Base-by-base conservation (phyloP, 2,888 invertebrate genomes). In the Trissolcus brochymenae region DNA sequence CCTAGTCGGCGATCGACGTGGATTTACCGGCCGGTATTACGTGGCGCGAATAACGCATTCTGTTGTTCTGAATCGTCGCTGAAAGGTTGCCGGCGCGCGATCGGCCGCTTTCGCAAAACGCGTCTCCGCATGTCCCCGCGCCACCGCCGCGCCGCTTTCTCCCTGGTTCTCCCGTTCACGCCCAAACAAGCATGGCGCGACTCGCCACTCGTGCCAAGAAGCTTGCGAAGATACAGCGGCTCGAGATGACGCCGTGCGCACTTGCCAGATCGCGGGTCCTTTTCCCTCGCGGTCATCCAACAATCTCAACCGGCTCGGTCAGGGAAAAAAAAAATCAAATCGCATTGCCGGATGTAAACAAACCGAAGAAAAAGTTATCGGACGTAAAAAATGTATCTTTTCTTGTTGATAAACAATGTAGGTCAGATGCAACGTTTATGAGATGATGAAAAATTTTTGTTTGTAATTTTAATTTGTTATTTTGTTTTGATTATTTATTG, bases 181-280 rank as follows among this genome's bases (percentile, higher is more conserved):
- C 84, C 84, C 84, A 84, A 83, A 84, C 84, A 82, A 84, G 84
- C 83, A 84, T 84, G 84, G 83, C 84, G 84, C 81, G 80, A 76
- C 76, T 55, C 49, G 76, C 35, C 35, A 54, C 60, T 66, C 67
- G 71, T 66, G 61, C 66, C 67, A 67, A 67, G 74, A 57, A 74
- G 56, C 62, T 74, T 56, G 66, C 64, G 35, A 55, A 68, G 64
- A 75, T 62, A 62, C 67, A 57, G 62, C 62, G 56, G 9, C 67
- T 53, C 56, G 67, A 74, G 67, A 67, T 72, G 64, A 64, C 67
- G 54, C 64, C 54, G 41, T 21, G 50, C 61, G 14, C 21, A 29
- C 16, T 67, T 66, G 61, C 25, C 54, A 19, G 71, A 57, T 14
- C 43, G 62, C 43, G 49, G 71, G 53, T 9, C 7, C 35, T 13